These are phyloP conservation scores for Orgyia antiqua DNA, from an alignment of 2,888 invertebrate species.

Conservation along the genomic window DNA sequence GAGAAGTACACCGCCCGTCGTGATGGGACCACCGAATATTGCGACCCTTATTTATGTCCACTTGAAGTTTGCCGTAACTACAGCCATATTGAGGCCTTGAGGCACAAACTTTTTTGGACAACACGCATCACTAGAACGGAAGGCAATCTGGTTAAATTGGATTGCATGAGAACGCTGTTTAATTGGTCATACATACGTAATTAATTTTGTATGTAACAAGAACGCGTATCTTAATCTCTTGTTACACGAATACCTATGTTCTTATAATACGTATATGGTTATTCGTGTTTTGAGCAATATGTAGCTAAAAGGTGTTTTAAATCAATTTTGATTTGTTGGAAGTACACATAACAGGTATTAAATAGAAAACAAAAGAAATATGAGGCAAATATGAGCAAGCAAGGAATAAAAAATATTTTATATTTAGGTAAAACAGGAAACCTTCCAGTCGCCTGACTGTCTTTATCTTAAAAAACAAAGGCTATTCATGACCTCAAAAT, in stretches of 20 bases:
- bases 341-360: too few species aligned
- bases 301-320: too few species aligned
- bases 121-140: constrained; percentile 40
- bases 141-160: constrained; percentile 42
- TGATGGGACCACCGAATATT: constrained; percentile 70
- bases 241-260: not conserved
- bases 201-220: too few species aligned
- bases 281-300: too few species aligned
- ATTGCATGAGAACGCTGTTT: constrained; percentile 25
- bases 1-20: constrained; percentile 53
- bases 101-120: constrained; percentile 46
- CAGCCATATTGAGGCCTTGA: constrained; percentile 42
- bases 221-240: too few species aligned
- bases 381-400: too few species aligned
- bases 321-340: too few species aligned
- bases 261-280: too few species aligned
- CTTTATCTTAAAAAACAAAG: too few species aligned
- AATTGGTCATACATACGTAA: constrained; percentile 24
- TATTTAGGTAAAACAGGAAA: not conserved
- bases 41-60: constrained; percentile 75
- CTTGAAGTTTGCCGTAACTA: constrained; percentile 68
- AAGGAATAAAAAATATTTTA: not conserved
- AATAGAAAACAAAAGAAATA: too few species aligned
- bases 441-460: not conserved
- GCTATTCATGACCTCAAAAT: too few species aligned